Evolutionary conservation across 2,888 invertebrate species (phyloP).

Genomic region (Drymonia ruficornis): DNA sequence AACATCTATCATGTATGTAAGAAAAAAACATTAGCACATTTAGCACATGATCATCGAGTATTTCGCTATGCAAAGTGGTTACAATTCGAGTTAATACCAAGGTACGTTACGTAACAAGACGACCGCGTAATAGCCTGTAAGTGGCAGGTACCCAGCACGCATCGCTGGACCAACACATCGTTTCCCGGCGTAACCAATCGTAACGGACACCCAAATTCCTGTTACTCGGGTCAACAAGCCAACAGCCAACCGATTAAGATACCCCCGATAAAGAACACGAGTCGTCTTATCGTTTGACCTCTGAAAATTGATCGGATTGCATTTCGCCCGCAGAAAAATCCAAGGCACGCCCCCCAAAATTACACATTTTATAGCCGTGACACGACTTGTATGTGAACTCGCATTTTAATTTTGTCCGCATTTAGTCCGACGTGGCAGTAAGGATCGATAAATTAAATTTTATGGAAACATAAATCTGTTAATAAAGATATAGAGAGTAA

Average conservation of each 20-base stretch:
- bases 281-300: slow-evolving; percentile 63
- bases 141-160: slow-evolving; percentile 41
- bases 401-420: slow-evolving; percentile 20
- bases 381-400: slow-evolving; percentile 18
- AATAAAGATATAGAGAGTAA: slow-evolving; percentile 22
- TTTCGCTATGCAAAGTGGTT: slow-evolving; percentile 17
- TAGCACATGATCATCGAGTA: slow-evolving; percentile 19
- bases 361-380: slow-evolving; percentile 41
- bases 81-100: slow-evolving; percentile 34
- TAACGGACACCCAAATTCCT: slow-evolving; percentile 62
- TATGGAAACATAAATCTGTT: slow-evolving; percentile 17
- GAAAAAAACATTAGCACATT: not conserved
- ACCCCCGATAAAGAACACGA: slow-evolving; percentile 58
- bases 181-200: slow-evolving; percentile 45
- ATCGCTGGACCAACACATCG: slow-evolving; percentile 37
- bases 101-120: slow-evolving; percentile 50
- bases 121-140: slow-evolving; percentile 44
- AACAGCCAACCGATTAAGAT: slow-evolving; percentile 63
- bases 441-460: slow-evolving; percentile 25
- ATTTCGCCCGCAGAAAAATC: slow-evolving; percentile 46
- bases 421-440: slow-evolving; percentile 14
- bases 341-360: slow-evolving; percentile 60
- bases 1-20: slow-evolving; percentile 6
- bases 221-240: slow-evolving; percentile 62
- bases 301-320: slow-evolving; percentile 66